These are phyloP conservation scores for Cosmia trapezina DNA, from an alignment of 2,888 invertebrate genomes.

Conservation along the genomic window DNA sequence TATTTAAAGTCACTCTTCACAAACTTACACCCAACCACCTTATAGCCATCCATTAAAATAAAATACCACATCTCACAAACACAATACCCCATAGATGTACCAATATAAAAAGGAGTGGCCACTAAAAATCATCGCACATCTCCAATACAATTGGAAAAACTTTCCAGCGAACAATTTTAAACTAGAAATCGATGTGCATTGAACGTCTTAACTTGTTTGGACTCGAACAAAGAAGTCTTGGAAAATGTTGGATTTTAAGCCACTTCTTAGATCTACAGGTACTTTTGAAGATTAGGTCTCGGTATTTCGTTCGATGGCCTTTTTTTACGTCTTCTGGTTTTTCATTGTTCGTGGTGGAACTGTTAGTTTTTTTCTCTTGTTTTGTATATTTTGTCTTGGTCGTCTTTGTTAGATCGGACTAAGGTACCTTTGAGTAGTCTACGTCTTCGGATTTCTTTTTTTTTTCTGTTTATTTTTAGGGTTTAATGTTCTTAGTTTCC, in stretches of 20 bases:
- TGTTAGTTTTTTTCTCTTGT: conserved; percentile 14
- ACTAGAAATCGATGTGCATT: conserved; percentile 72
- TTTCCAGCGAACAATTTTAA: conserved; percentile 71
- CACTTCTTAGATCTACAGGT: conserved; percentile 62
- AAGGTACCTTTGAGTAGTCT: background rate
- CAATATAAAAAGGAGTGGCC: conserved; percentile 59
- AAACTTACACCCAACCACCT: conserved; percentile 15
- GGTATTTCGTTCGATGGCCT: conserved; percentile 44
- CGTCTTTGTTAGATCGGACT: conserved; percentile 13
- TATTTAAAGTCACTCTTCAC: background rate
- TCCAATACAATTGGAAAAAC: conserved; percentile 61
- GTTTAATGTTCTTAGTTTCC: conserved; percentile 6
- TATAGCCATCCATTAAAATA: conserved; percentile 25
- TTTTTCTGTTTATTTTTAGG: background rate
- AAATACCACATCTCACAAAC: conserved; percentile 34
- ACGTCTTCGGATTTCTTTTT: background rate
- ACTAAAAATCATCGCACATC: conserved; percentile 68
- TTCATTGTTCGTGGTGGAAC: conserved; percentile 16
- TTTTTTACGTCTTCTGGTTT: conserved; percentile 48
- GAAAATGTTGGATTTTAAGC: conserved; percentile 62
- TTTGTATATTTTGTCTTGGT: conserved; percentile 7
- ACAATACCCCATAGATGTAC: conserved; percentile 55
- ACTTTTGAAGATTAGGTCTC: conserved; percentile 58
- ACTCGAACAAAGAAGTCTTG: conserved; percentile 69
- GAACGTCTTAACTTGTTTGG: conserved; percentile 72